A percentile compares a stretch with the other conserved stretches of the same genome.
phyloP scores from a whole-genome alignment of 2,888 invertebrate genomes.

The Cremastinae sp. region DNA sequence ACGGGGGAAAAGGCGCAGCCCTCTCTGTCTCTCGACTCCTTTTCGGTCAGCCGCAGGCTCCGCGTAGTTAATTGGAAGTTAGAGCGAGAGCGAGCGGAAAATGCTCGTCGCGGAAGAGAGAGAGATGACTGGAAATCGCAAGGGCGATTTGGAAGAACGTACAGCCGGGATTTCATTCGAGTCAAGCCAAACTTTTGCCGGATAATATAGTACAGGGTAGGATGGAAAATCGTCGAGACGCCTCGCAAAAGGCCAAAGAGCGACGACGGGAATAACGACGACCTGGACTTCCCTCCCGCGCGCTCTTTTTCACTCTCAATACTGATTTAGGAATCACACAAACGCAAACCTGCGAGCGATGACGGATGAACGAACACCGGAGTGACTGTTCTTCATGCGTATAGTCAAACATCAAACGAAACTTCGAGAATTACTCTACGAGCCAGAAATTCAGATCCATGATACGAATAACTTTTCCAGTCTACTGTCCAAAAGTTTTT shows the following conservation, averaged over 20 bases:
- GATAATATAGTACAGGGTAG: constrained; percentile 28
- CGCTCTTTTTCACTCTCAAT: constrained; percentile 24
- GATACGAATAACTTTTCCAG: constrained; percentile 17
- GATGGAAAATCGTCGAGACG: constrained; percentile 51
- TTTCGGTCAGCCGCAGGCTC: constrained; percentile 60
- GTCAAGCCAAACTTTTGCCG: constrained; percentile 51
- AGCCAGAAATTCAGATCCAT: constrained; percentile 11
- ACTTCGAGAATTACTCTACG: constrained; percentile 49
- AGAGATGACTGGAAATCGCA: constrained; percentile 1
- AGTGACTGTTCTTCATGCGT: constrained; percentile 32
- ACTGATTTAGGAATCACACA: constrained; percentile 63
- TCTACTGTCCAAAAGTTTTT: constrained; percentile 44
- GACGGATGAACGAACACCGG: constrained; percentile 54
- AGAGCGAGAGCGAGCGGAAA: constrained; percentile 12
- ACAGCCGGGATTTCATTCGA: constrained; percentile 38
- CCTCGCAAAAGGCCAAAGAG: constrained; percentile 49
- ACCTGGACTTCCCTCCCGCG: constrained; percentile 14
- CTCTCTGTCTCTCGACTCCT: constrained; percentile 31
- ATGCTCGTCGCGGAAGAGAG: background rate
- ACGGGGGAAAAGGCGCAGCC: constrained; percentile 17
- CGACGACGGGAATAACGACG: background rate
- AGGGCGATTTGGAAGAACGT: constrained; percentile 23
- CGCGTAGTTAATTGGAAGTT: constrained; percentile 61
- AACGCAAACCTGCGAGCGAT: constrained; percentile 59
- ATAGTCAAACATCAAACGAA: constrained; percentile 57